A percentile compares a stretch with the other conserved stretches of the same genome.
Conservation (phyloP, 2,888 invertebrate genomes). For the Sturmia bella region DNA sequence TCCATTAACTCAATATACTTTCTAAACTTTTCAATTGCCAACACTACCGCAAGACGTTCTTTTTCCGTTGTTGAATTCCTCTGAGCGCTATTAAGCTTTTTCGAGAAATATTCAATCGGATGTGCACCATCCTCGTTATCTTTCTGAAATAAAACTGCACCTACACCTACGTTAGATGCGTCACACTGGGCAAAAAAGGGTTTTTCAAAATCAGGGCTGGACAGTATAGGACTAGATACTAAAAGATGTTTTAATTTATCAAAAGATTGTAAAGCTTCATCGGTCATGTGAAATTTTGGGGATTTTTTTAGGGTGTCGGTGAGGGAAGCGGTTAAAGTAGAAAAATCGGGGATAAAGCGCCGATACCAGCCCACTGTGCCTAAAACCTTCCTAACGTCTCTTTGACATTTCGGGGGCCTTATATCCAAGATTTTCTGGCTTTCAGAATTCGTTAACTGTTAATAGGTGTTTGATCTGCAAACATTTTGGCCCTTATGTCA, state of each 20-base stretch:
- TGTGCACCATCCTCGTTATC: constrained; percentile 20
- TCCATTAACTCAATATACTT: no score
- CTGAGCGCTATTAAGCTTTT: constrained; percentile 3
- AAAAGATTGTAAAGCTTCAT: constrained; percentile 3
- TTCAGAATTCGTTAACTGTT: no score
- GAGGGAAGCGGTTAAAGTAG: no score
- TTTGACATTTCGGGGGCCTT: constrained; percentile 26
- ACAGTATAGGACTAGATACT: constrained; percentile 20
- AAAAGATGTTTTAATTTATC: constrained; percentile 23
- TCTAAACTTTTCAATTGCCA: no score
- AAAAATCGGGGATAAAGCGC: no score
- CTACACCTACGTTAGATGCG: constrained; percentile 36
- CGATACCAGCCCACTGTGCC: constrained; percentile 43
- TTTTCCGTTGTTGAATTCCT: no score
- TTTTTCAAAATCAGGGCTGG: constrained; percentile 30
- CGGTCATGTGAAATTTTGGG: constrained; percentile 1
- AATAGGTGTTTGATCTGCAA: no score
- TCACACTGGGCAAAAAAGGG: constrained; percentile 47
- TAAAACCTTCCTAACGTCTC: constrained; percentile 19
- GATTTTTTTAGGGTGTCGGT: constrained; percentile 29
- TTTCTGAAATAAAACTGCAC: constrained; percentile 37
- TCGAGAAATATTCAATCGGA: constrained; percentile 28
- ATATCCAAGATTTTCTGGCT: background rate
- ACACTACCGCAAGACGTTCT: no score
- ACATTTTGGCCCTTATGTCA: no score